phyloP scores from a whole-genome alignment of 2,888 invertebrate genomes.

The Tipula helvola region DNA sequence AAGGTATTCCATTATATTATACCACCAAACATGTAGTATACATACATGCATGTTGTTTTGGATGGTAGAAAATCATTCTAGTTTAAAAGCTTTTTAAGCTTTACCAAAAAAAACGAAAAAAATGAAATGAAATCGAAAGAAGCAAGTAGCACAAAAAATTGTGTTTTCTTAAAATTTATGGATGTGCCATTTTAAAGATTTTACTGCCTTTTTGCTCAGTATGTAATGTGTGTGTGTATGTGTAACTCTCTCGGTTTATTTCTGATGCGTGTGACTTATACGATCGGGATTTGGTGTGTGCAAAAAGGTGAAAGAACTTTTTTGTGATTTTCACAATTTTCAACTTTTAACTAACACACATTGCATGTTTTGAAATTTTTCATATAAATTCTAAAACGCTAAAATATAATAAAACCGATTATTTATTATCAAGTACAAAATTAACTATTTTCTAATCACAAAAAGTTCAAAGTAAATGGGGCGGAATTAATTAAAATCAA shows the following conservation, averaged over 20 bases:
- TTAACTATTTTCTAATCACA: neutral
- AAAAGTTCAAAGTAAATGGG: neutral
- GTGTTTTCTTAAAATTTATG: neutral
- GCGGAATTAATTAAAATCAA: neutral
- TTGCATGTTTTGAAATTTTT: no score
- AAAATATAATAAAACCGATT: no score
- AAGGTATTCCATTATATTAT: neutral
- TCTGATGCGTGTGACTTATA: neutral
- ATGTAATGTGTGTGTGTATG: neutral
- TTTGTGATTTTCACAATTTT: no score
- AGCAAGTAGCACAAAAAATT: neutral
- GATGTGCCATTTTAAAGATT: neutral
- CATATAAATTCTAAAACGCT: no score
- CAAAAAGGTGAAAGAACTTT: neutral
- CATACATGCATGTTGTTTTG: neutral
- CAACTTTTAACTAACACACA: no score
- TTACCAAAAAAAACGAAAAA: neutral
- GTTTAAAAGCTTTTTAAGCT: constrained; percentile 4
- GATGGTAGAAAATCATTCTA: neutral
- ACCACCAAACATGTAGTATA: neutral
- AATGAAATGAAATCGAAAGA: neutral
- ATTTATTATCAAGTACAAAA: no score
- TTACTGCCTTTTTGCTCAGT: neutral
- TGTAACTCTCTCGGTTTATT: neutral
- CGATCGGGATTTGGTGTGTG: neutral